phyloP scores from a whole-genome alignment of 1,140 invertebrate genomes.

The Melanaphis sacchari region DNA sequence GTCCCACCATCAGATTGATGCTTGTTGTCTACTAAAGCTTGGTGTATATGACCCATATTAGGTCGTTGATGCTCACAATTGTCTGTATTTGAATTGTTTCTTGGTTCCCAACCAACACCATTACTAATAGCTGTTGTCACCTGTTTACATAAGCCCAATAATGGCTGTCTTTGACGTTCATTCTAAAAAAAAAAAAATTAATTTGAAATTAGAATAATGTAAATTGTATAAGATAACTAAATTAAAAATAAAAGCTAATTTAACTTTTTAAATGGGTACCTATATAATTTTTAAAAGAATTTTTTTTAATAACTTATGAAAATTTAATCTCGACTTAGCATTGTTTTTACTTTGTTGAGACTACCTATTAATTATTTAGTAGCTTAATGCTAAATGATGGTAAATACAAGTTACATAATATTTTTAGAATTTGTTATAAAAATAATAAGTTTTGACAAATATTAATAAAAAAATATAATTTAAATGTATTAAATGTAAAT shows the following conservation, averaged over 20 bases:
- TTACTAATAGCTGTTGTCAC: slow-evolving; percentile 65
- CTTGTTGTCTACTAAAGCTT: slow-evolving; percentile 19
- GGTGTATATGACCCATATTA: slow-evolving; percentile 46
- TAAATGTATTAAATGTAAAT: no score
- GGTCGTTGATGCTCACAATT: slow-evolving; percentile 59
- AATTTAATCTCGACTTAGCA: not conserved
- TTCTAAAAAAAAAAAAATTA: slow-evolving; percentile 39
- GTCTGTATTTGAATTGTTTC: slow-evolving; percentile 62
- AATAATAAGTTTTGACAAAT: not conserved
- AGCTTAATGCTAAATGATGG: not conserved
- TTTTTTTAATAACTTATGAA: not conserved
- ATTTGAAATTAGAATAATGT: not conserved
- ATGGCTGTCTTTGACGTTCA: slow-evolving; percentile 67
- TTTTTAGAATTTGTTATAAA: not conserved
- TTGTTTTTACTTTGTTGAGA: not conserved
- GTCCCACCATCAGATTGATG: slow-evolving; percentile 31
- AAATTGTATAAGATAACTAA: not conserved
- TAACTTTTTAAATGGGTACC: not conserved
- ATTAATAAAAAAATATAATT: not conserved
- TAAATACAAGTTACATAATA: not conserved
- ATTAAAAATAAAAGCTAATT: not conserved
- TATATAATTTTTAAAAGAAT: not conserved
- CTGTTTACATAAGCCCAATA: slow-evolving; percentile 63
- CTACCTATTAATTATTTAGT: not conserved
- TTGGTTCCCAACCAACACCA: slow-evolving; percentile 43